Conservation (phyloP, 2,113 vertebrate species). For the Tragelaphus strepsiceros region DNA sequence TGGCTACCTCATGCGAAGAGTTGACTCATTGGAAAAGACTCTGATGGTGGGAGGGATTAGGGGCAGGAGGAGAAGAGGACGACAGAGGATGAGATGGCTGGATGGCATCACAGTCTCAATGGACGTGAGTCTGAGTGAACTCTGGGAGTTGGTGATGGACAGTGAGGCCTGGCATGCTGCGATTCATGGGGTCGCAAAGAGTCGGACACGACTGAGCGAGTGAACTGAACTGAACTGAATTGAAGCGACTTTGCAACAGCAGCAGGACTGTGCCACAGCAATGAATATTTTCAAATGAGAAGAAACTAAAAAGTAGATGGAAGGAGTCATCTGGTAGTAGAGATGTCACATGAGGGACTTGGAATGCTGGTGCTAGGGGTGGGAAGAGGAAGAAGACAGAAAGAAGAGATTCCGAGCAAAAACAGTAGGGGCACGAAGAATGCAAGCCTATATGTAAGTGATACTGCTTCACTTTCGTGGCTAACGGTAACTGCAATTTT, state of each 20-base stretch:
- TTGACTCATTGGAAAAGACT: no score
- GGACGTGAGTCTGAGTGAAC: no score
- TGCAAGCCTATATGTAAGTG: rapidly evolving
- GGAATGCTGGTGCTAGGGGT: background rate
- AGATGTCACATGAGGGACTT: background rate
- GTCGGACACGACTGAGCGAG: rapidly evolving
- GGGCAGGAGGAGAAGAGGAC: no score
- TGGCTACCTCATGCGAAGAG: no score
- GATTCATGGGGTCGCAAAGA: background rate
- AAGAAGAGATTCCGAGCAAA: background rate
- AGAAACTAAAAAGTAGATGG: background rate
- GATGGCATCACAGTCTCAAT: no score
- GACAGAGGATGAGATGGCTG: no score
- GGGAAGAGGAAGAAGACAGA: background rate
- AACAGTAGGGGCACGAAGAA: background rate
- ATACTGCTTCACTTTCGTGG: background rate
- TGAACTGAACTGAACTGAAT: no score
- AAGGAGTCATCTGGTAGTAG: background rate
- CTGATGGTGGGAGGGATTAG: no score
- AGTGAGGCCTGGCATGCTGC: background rate
- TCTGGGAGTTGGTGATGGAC: no score
- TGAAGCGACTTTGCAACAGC: background rate
- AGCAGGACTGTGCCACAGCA: background rate
- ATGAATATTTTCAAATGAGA: background rate
- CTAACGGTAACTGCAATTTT: background rate